Percentiles rank a stretch among this genome's conserved stretches.
These are phyloP conservation scores for Calcarius lapponicus DNA, from an alignment of 2,797 vertebrate genomes.

Conservation along the genomic window DNA sequence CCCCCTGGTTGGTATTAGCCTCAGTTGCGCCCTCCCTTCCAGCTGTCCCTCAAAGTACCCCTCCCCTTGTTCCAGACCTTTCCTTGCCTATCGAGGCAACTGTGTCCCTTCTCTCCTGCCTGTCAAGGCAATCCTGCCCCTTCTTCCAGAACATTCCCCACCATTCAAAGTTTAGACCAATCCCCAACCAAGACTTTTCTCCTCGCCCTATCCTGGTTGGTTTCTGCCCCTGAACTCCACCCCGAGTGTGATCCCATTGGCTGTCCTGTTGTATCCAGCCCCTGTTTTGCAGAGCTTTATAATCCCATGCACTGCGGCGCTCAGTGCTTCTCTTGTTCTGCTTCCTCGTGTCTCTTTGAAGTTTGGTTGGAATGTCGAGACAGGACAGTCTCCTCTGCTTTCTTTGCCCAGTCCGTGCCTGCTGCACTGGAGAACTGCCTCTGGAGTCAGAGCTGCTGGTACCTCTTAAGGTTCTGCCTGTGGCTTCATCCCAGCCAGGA, in stretches of 20 bases:
- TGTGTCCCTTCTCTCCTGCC: no score
- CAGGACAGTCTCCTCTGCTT: no score
- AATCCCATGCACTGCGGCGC: neutral
- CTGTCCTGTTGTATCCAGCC: neutral
- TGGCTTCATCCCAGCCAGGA: neutral
- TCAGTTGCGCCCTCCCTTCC: neutral
- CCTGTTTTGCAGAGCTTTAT: neutral
- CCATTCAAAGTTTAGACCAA: neutral
- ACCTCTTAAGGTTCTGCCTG: neutral
- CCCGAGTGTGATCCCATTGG: neutral
- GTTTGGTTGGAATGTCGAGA: neutral
- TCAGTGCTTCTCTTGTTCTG: fast-evolving
- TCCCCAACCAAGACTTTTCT: neutral
- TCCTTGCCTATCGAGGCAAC: neutral
- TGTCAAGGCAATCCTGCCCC: neutral
- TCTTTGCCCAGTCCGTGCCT: neutral
- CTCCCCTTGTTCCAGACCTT: neutral
- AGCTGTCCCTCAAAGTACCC: neutral
- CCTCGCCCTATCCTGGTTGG: neutral
- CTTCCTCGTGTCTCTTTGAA: fast-evolving
- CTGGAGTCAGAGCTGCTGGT: neutral
- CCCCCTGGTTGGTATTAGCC: neutral
- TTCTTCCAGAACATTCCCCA: neutral
- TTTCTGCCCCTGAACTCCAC: neutral
- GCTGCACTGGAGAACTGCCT: neutral